A percentile compares a stretch with the other conserved stretches of the same genome.
phyloP scores from a whole-genome alignment of 1,140 invertebrate species.

The Portunus trituberculatus region DNA sequence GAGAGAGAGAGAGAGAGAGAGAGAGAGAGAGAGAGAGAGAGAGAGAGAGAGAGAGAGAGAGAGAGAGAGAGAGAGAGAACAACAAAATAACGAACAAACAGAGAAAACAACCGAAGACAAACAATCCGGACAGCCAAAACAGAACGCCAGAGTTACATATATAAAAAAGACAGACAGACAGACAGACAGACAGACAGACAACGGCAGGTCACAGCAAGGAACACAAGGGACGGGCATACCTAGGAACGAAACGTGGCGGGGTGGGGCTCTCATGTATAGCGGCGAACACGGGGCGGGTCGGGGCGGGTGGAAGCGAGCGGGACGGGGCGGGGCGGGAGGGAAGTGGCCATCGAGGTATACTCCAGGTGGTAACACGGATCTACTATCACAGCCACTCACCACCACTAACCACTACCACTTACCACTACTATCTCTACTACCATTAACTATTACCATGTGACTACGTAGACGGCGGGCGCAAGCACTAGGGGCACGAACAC shows the following conservation, averaged over 20 bases:
- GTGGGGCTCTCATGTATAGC: not conserved
- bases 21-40: not conserved
- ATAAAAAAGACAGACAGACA: not conserved
- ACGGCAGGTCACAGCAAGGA: not conserved
- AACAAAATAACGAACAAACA: no score
- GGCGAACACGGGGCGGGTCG: not conserved
- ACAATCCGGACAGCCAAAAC: no score
- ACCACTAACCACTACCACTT: conserved; percentile 62
- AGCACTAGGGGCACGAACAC: not conserved
- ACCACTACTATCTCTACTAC: conserved; percentile 33
- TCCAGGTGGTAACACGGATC: not conserved
- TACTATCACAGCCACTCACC: conserved; percentile 51
- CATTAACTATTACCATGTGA: not conserved
- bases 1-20: conserved; percentile 37
- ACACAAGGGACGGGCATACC: not conserved
- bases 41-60: not conserved
- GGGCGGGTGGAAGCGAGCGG: not conserved
- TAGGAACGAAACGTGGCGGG: not conserved
- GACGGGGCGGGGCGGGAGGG: not conserved
- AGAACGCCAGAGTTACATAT: no score
- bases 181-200: not conserved
- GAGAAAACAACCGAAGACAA: no score
- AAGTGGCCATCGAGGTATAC: not conserved
- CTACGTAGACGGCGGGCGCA: not conserved
- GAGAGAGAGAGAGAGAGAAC: not conserved